These are phyloP conservation scores for Threskiornis aethiopicus DNA, from an alignment of 2,797 vertebrate genomes.

Conservation along the genomic window DNA sequence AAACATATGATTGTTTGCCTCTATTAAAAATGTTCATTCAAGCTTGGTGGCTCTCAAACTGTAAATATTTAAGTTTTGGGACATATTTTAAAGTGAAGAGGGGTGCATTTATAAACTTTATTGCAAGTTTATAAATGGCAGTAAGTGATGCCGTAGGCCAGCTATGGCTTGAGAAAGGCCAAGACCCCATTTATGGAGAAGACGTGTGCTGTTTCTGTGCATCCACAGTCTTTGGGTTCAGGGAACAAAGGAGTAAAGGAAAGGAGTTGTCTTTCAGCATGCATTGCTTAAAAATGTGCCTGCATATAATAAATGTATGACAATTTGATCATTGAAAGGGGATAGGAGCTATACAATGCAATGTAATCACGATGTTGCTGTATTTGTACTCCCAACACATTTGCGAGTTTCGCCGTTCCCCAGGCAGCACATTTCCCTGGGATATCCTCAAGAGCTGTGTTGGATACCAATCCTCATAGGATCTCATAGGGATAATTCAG, in stretches of 20 bases:
- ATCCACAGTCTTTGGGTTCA: not conserved
- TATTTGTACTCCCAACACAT: not conserved
- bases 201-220: not conserved
- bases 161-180: not conserved
- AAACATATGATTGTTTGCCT: not conserved
- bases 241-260: not conserved
- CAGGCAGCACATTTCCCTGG: not conserved
- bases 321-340: not conserved
- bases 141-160: not conserved
- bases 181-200: not conserved
- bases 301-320: not conserved
- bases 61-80: not conserved
- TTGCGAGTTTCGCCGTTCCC: not conserved
- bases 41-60: not conserved
- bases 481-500: not conserved
- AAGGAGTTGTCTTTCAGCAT: not conserved
- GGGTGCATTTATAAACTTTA: not conserved
- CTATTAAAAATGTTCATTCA: not conserved
- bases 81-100: not conserved
- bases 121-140: not conserved
- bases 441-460: fast-evolving
- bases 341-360: not conserved
- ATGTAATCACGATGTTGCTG: not conserved
- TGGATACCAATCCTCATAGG: not conserved
- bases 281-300: not conserved